These are phyloP conservation scores for Zaprionus camerounensis DNA, from an alignment of 1,140 invertebrate species.

Conservation along the genomic window DNA sequence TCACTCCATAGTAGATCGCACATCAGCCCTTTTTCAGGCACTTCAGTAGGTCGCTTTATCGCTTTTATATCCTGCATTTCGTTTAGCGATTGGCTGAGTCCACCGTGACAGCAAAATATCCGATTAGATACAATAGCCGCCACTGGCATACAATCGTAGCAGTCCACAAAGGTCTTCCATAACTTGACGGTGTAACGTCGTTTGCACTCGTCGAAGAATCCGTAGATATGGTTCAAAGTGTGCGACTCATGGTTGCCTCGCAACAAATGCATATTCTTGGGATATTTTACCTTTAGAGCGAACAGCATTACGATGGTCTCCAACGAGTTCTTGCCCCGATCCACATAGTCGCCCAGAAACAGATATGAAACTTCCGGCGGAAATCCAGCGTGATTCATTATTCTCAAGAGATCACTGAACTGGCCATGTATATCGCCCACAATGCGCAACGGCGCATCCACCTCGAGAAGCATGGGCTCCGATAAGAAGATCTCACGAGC, in stretches of 20 bases:
- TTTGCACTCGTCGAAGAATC: conserved; percentile 98
- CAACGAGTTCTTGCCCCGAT: conserved; percentile 92
- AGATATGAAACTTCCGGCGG: conserved; percentile 99
- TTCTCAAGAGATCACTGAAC: conserved; percentile 97
- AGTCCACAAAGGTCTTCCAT: conserved; percentile 97
- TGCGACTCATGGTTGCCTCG: conserved; percentile 86
- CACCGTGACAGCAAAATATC: conserved; percentile 98
- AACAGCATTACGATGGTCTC: conserved; percentile 96
- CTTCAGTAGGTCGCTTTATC: conserved; percentile 95
- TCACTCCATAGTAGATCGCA: conserved; percentile 99
- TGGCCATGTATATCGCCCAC: conserved; percentile 99
- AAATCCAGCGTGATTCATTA: conserved; percentile 99
- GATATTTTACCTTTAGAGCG: conserved; percentile 97
- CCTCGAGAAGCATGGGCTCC: conserved; percentile 97
- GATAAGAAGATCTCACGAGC: conserved; percentile 98
- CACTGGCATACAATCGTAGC: conserved; percentile 89
- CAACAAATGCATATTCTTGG: conserved; percentile 93
- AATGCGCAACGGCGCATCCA: conserved; percentile 98
- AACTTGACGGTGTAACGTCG: conserved; percentile 97
- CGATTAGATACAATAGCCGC: conserved; percentile 98
- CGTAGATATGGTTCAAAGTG: conserved; percentile 95
- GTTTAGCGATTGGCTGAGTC: conserved; percentile 93
- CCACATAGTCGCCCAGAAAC: conserved; percentile 96
- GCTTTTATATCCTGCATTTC: conserved; percentile 94
- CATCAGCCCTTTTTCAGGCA: conserved; percentile 94